Conservation (phyloP, 1,140 invertebrate species). For the Wasmannia auropunctata region DNA sequence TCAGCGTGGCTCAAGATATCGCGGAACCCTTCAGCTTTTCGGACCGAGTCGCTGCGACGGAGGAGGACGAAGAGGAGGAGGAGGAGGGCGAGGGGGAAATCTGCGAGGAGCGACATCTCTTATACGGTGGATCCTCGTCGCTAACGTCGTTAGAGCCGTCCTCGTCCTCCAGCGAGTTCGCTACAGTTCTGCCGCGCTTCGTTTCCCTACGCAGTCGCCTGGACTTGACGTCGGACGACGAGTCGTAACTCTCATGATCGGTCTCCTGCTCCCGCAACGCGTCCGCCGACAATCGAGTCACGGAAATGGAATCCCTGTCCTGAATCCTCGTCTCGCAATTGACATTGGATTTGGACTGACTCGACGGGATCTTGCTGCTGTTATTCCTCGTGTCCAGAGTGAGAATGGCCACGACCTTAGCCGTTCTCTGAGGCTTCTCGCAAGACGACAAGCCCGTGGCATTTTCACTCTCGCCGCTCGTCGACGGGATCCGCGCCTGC, state of each 20-base stretch:
- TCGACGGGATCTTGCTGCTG: constrained; percentile 13
- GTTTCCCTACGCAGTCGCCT: constrained; percentile 54
- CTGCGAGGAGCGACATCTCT: constrained; percentile 67
- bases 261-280: constrained; percentile 68
- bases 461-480: background rate
- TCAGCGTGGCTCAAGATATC: constrained; percentile 69
- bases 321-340: constrained; percentile 17
- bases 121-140: constrained; percentile 70
- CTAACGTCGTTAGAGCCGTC: constrained; percentile 64
- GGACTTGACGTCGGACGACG: constrained; percentile 29
- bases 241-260: constrained; percentile 67
- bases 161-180: constrained; percentile 53
- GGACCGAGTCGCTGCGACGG: constrained; percentile 31
- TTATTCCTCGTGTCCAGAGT: constrained; percentile 76
- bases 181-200: constrained; percentile 60
- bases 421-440: constrained; percentile 82
- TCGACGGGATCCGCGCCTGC: background rate
- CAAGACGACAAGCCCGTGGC: background rate
- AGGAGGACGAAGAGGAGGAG: constrained; percentile 51
- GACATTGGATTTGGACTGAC: background rate
- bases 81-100: constrained; percentile 55
- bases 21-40: constrained; percentile 54
- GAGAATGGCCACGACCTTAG: constrained; percentile 82
- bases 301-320: background rate
- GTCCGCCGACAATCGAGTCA: constrained; percentile 54